A percentile compares a stretch with the other conserved stretches of the same genome.
Evolutionary conservation across 2,797 vertebrate genomes (phyloP).

Genomic region (Pyrrhura leucotis): DNA sequence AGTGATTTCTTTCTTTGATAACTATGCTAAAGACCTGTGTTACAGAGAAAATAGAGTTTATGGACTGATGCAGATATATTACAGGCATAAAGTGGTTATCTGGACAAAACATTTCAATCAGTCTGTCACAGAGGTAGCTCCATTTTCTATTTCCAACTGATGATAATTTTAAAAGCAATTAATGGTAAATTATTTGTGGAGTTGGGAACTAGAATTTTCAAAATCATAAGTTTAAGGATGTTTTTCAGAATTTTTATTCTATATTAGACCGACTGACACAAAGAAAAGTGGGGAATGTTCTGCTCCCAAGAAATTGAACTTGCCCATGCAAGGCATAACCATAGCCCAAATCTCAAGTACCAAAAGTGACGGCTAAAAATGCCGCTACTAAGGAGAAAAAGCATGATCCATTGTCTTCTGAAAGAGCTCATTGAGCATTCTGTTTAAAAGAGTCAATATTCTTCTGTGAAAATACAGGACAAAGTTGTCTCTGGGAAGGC

Average conservation of each 20-base stretch:
- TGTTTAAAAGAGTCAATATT: not conserved
- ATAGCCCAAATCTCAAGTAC: not conserved
- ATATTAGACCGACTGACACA: not conserved
- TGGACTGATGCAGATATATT: not conserved
- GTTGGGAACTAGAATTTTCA: not conserved
- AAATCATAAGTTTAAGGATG: not conserved
- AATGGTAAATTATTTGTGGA: not conserved
- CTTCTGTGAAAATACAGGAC: not conserved
- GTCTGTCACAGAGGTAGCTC: not conserved
- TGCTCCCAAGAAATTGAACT: not conserved
- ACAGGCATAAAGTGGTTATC: not conserved
- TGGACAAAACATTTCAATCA: slow-evolving; percentile 35
- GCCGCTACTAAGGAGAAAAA: not conserved
- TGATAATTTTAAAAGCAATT: not conserved
- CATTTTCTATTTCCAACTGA: not conserved
- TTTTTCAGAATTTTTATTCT: not conserved
- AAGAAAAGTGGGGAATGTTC: not conserved
- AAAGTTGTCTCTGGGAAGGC: not conserved
- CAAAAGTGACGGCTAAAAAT: not conserved
- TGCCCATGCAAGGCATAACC: not conserved
- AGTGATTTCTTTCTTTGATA: not conserved
- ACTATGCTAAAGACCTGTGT: not conserved
- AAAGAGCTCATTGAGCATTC: not conserved
- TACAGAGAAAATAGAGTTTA: not conserved
- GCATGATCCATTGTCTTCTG: not conserved